A percentile compares a stretch with the other conserved stretches of the same genome.
phyloP scores from a whole-genome alignment of 2,113 vertebrate species.

The Falcunculus frontatus region DNA sequence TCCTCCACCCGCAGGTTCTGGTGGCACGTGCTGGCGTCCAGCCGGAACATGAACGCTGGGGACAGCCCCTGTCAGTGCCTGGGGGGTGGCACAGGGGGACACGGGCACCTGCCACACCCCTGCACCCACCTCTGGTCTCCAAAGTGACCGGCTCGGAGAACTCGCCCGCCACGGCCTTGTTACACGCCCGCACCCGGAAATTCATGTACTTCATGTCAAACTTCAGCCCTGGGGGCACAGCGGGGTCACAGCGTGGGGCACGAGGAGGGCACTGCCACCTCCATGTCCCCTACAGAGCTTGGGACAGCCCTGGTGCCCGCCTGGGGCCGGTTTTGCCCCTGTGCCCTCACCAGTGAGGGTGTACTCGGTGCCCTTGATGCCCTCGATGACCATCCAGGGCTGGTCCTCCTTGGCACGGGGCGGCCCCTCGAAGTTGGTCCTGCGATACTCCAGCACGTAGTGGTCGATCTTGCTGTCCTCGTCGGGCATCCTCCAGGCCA shows the following conservation, averaged over 20 bases:
- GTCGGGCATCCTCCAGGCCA: constrained; percentile 85
- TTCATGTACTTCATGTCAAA: constrained; percentile 94
- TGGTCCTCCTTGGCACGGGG: constrained; percentile 90
- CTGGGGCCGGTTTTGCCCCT: rapidly evolving
- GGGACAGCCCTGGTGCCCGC: background rate
- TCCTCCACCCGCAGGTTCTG: constrained; percentile 95
- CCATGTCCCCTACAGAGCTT: rapidly evolving
- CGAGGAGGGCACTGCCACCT: rapidly evolving
- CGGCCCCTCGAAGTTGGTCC: constrained; percentile 89
- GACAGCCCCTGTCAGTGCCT: background rate
- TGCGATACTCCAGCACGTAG: constrained; percentile 88
- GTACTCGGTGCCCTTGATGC: constrained; percentile 82
- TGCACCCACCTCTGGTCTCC: constrained; percentile 83
- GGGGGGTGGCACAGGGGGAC: background rate
- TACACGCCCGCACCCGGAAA: constrained; percentile 90
- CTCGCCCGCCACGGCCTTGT: constrained; percentile 94
- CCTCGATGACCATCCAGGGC: constrained; percentile 96
- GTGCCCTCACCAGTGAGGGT: constrained; percentile 78
- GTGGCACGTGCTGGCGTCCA: constrained; percentile 87
- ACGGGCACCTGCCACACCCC: background rate
- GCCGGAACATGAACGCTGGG: constrained; percentile 85
- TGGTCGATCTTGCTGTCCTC: constrained; percentile 91
- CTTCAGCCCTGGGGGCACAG: constrained; percentile 69
- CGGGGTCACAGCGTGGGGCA: rapidly evolving
- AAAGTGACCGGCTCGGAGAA: constrained; percentile 89